Percentiles rank a stretch among this genome's conserved stretches.
Evolutionary conservation across 2,113 vertebrate species (phyloP).

Genomic region (Rafetus swinhoei): DNA sequence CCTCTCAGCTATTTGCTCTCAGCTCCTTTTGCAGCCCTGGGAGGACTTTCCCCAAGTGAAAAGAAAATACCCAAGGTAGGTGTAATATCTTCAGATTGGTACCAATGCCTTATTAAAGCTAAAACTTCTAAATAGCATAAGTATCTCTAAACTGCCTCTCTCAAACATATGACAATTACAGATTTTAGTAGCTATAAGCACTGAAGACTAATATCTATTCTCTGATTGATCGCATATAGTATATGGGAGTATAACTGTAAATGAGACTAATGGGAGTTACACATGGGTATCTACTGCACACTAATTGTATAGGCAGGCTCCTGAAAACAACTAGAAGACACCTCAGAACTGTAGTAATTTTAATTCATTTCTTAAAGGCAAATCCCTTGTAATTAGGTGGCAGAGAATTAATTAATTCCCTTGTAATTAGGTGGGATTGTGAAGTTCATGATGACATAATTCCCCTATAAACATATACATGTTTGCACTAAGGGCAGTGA

Average conservation of each 20-base stretch:
- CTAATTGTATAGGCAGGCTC: accelerated
- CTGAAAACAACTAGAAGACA: accelerated
- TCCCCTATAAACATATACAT: too few species aligned
- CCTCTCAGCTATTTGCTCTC: background rate
- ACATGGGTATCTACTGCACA: background rate
- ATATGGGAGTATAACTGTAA: background rate
- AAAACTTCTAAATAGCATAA: background rate
- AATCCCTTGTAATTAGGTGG: background rate
- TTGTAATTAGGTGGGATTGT: background rate
- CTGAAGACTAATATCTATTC: background rate
- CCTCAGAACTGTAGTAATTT: background rate
- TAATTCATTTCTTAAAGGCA: background rate
- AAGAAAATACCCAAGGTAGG: background rate
- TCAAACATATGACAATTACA: background rate
- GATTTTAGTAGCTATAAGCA: background rate
- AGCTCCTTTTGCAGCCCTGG: background rate
- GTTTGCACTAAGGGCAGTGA: background rate
- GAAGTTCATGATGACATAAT: background rate
- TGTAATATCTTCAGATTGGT: background rate
- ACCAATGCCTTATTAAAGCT: accelerated
- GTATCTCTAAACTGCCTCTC: background rate
- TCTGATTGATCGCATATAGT: background rate
- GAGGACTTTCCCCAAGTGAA: background rate
- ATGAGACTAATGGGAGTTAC: background rate
- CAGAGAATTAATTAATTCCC: background rate